Evolutionary conservation across 1,140 invertebrate genomes (phyloP).

Genomic region (Daktulosphaira vitifoliae): DNA sequence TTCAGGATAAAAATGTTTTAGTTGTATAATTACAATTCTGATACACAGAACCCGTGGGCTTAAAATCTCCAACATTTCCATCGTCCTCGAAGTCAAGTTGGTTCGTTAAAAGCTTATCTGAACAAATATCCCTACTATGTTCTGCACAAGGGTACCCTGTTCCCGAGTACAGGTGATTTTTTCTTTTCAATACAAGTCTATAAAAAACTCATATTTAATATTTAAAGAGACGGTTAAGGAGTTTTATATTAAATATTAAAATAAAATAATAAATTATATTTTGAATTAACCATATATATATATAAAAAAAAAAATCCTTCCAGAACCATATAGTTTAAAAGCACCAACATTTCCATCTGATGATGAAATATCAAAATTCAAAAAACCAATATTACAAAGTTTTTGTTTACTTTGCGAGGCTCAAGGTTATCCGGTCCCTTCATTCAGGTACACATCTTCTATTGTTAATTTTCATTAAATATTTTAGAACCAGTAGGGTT

Average conservation of each 20-base stretch:
- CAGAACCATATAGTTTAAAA: slow-evolving; percentile 59
- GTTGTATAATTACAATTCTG: neutral
- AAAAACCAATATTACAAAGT: slow-evolving; percentile 36
- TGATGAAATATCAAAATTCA: slow-evolving; percentile 39
- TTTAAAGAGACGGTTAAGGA: too few species aligned
- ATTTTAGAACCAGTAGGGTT: slow-evolving; percentile 59
- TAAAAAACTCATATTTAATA: too few species aligned
- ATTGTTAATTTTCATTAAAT: slow-evolving; percentile 30
- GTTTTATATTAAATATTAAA: too few species aligned
- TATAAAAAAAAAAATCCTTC: slow-evolving; percentile 33
- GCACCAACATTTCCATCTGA: slow-evolving; percentile 58
- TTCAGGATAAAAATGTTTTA: slow-evolving; percentile 53
- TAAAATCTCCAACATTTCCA: slow-evolving; percentile 46
- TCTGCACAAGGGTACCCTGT: slow-evolving; percentile 59
- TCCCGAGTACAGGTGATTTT: slow-evolving; percentile 55
- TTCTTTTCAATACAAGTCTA: too few species aligned
- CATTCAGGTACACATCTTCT: slow-evolving; percentile 51
- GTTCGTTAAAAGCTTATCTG: slow-evolving; percentile 38
- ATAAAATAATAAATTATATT: too few species aligned
- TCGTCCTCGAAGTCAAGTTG: slow-evolving; percentile 45
- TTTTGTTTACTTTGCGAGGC: slow-evolving; percentile 51
- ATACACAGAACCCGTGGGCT: slow-evolving; percentile 51
- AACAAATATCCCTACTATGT: slow-evolving; percentile 49
- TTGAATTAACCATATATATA: neutral
- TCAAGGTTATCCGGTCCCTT: slow-evolving; percentile 63